A percentile compares a stretch with the other conserved stretches of the same genome.
These are phyloP conservation scores for Pelvicachromis taeniatus DNA, from an alignment of 2,113 vertebrate species.

Conservation along the genomic window DNA sequence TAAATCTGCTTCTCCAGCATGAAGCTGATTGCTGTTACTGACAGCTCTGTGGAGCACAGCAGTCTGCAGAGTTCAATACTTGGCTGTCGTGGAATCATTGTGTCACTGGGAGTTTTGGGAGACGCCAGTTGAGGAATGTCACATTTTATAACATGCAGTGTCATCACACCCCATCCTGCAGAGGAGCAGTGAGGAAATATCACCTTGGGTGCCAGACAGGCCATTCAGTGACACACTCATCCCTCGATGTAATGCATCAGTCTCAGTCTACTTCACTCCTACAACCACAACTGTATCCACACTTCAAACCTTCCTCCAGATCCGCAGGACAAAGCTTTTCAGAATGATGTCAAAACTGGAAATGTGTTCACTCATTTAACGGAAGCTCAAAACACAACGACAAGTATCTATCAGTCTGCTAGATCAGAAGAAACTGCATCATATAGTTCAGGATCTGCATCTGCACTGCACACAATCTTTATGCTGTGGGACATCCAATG, in stretches of 20 bases:
- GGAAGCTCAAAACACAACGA: not conserved
- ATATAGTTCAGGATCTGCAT: not conserved
- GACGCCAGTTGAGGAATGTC: constrained; percentile 26
- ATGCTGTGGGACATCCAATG: not conserved
- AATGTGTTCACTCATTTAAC: not conserved
- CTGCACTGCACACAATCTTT: not conserved
- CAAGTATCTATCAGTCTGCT: not conserved
- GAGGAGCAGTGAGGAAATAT: not conserved
- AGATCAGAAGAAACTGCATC: not conserved
- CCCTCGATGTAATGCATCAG: not conserved
- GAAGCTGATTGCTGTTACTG: not conserved
- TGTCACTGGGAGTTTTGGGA: constrained; percentile 43
- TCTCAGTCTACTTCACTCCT: not conserved
- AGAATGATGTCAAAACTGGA: not conserved
- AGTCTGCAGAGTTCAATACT: not conserved
- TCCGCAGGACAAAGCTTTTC: not conserved
- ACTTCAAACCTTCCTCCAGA: not conserved
- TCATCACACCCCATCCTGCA: not conserved
- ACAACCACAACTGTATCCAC: not conserved
- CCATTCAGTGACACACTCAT: not conserved
- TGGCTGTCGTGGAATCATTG: constrained; percentile 20
- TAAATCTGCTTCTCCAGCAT: not conserved
- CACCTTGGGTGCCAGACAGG: not conserved
- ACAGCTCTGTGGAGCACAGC: constrained; percentile 12
- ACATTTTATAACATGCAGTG: constrained; percentile 10